Percentiles rank a stretch among this genome's conserved stretches.
Conservation (phyloP, 2,113 vertebrate species). For the Ictalurus furcatus region DNA sequence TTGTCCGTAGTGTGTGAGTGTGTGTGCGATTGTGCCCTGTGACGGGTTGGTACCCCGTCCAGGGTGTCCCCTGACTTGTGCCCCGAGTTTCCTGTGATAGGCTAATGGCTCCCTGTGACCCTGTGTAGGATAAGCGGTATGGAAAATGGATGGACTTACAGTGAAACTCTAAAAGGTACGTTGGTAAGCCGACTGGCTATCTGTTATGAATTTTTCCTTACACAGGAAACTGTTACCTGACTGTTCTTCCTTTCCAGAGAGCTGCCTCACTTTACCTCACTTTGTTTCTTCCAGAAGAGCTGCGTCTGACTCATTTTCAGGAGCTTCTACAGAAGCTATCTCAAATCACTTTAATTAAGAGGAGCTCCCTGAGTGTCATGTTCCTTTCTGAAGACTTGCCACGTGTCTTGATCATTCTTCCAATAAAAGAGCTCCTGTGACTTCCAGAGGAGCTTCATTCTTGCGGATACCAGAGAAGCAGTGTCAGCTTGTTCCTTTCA, state of each 20-base stretch:
- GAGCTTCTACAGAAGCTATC: background rate
- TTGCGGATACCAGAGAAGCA: too few species aligned
- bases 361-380: background rate
- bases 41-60: too few species aligned
- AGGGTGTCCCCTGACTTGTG: too few species aligned
- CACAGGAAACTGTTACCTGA: background rate
- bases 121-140: too few species aligned
- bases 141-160: too few species aligned
- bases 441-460: too few species aligned
- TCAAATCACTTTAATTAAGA: background rate
- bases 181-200: slow-evolving; percentile 39
- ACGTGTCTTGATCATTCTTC: background rate
- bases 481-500: background rate
- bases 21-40: too few species aligned
- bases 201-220: slow-evolving; percentile 48
- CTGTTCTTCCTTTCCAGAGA: background rate
- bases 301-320: background rate
- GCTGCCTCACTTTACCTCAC: background rate
- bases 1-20: too few species aligned
- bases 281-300: background rate
- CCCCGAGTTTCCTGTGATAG: too few species aligned
- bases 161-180: background rate
- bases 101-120: too few species aligned
- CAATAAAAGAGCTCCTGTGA: background rate
- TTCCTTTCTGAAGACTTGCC: background rate